Base-by-base conservation (phyloP, 2,888 invertebrate species). In the Scotopteryx bipunctaria region DNA sequence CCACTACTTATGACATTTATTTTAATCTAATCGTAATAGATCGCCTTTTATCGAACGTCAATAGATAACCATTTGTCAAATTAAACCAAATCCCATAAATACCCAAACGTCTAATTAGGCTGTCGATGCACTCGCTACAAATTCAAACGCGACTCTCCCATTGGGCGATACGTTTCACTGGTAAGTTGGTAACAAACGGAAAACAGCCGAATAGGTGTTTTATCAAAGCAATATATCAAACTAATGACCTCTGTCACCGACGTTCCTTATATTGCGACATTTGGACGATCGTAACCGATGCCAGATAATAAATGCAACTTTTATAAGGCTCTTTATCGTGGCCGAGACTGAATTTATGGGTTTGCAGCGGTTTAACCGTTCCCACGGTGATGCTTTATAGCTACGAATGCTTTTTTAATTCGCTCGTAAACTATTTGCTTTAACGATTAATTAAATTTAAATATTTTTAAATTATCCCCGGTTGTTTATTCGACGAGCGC, bases 301-400 rank as follows among this genome's bases (percentile, higher is more conserved):
- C 66, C 64, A 71, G 76, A 76, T 78, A 80, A 78, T 81, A 79
- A 79, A 81, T 76, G 79, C 81, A 81, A 78, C 70, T 80, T 80
- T 81, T 80, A 78, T 80, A 80, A 76, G 73, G 64, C 71, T 71
- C 77, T 81, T 82, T 80, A 81, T 80, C 73, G 78, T 66, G 57
- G 57, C 52, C 68, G 63, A 69, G 69, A 63, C 65, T 54, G 63
- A 73, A 82, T 82, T 82, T 80, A 82, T 78, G 67, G 63, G 66
- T 69, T 71, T 67, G 72, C 70, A 69, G 68, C 70, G 72, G 68
- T 69, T 74, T 71, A 70, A 77, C 71, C 61, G 75, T 80, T 81
- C 82, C 78, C 83, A 78, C 79, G 80, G 68, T 59, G 76, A 73
- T 70, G 73, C 64, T 78, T 73, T 72, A 76, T 75, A 68, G 71